These are phyloP conservation scores for Leucopternis melanops DNA, from an alignment of 2,113 vertebrate species.

Conservation along the genomic window DNA sequence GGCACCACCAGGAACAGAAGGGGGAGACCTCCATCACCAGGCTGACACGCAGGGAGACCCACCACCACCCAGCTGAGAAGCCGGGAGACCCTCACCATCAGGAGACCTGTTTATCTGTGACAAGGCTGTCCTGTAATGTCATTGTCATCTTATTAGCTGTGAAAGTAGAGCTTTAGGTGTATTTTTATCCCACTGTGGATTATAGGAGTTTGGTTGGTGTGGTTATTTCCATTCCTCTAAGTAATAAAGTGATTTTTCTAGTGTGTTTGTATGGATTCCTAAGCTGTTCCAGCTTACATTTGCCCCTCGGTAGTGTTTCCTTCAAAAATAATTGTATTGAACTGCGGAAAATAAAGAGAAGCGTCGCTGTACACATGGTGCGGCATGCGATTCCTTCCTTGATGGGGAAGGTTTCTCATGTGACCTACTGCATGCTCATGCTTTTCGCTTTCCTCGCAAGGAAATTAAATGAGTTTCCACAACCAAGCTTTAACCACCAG, in stretches of 20 bases:
- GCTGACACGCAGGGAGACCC: no score
- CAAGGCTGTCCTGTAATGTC: conserved; percentile 29
- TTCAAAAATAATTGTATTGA: background rate
- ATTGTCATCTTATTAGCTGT: background rate
- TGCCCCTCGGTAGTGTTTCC: background rate
- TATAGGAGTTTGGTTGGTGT: background rate
- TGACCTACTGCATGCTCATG: accelerated
- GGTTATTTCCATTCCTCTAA: background rate
- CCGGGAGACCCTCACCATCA: no score
- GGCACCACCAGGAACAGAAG: no score
- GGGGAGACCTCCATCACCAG: no score
- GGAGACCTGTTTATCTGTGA: background rate
- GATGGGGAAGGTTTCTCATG: background rate
- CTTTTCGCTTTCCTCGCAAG: background rate
- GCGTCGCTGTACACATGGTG: accelerated
- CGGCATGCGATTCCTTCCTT: accelerated
- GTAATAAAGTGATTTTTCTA: background rate
- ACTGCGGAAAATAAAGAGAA: background rate
- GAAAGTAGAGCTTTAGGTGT: background rate
- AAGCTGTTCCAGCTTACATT: background rate
- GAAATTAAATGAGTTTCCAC: background rate
- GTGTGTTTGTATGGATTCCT: background rate
- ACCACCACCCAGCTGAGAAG: no score
- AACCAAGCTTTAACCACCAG: background rate
- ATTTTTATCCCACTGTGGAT: conserved; percentile 23